phyloP scores from a whole-genome alignment of 2,888 invertebrate genomes.

The Empis livida region DNA sequence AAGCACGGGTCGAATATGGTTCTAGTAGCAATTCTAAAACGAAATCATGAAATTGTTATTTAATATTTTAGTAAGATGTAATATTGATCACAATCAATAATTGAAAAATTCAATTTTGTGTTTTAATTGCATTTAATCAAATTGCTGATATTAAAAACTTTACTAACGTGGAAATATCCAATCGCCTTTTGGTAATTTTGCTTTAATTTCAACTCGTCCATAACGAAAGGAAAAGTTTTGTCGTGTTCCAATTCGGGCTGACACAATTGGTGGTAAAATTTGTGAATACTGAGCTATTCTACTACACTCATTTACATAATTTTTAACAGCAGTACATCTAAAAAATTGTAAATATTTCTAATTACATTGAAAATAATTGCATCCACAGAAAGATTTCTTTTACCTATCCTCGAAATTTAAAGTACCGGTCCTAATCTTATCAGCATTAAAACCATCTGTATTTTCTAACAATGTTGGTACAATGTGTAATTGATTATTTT shows the following conservation, averaged over 20 bases:
- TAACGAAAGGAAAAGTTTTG: slow-evolving; percentile 52
- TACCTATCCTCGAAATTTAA: slow-evolving; percentile 20
- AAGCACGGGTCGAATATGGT: background rate
- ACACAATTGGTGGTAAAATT: slow-evolving; percentile 55
- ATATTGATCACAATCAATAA: no score
- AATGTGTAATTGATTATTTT: slow-evolving; percentile 22
- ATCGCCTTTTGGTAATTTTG: slow-evolving; percentile 60
- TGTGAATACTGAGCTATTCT: slow-evolving; percentile 24
- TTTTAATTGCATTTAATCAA: no score
- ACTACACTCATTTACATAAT: slow-evolving; percentile 36
- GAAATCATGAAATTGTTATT: no score
- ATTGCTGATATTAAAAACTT: no score
- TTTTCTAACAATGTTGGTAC: slow-evolving; percentile 21
- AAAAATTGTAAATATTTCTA: no score
- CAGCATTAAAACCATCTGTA: slow-evolving; percentile 12
- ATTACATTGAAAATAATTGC: no score
- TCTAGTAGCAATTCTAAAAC: background rate
- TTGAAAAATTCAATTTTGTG: no score
- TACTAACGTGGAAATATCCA: slow-evolving; percentile 44
- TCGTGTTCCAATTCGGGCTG: slow-evolving; percentile 48
- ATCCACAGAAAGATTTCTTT: no score
- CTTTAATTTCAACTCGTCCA: slow-evolving; percentile 53
- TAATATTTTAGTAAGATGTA: no score
- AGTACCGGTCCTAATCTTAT: slow-evolving; percentile 15
- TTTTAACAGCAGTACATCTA: slow-evolving; percentile 16